A percentile compares a stretch with the other conserved stretches of the same genome.
Conservation (phyloP, 2,888 invertebrate genomes). For the Campoplex capitator region DNA sequence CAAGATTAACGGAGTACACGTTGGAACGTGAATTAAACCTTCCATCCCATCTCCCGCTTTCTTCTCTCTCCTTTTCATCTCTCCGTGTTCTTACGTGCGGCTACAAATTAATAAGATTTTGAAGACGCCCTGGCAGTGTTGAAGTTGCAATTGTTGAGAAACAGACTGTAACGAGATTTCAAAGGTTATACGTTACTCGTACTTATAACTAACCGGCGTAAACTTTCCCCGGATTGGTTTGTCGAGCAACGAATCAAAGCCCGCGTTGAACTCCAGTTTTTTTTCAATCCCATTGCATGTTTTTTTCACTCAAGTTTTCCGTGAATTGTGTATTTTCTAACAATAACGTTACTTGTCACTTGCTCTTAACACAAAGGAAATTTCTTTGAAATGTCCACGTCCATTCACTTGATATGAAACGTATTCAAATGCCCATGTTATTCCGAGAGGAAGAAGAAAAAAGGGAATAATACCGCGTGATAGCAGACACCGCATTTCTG, state of each 20-base stretch:
- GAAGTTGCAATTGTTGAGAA: slow-evolving; percentile 19
- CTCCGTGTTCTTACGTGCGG: slow-evolving; percentile 45
- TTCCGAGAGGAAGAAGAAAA: not conserved
- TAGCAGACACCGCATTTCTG: slow-evolving; percentile 3
- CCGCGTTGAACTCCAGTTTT: not conserved
- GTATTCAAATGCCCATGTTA: not conserved
- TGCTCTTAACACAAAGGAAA: not conserved
- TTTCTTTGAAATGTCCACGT: not conserved
- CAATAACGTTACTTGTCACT: not conserved
- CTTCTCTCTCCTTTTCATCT: slow-evolving; percentile 11
- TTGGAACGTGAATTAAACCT: slow-evolving; percentile 25
- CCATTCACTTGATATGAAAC: not conserved
- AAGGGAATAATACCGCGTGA: not conserved
- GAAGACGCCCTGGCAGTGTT: not conserved
- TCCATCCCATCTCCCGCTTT: not conserved
- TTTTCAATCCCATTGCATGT: not conserved
- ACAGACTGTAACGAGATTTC: slow-evolving; percentile 26
- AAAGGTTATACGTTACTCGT: slow-evolving; percentile 6
- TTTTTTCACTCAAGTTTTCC: not conserved
- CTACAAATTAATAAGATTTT: slow-evolving; percentile 43
- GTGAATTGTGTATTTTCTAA: not conserved
- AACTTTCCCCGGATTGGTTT: not conserved
- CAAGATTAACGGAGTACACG: slow-evolving; percentile 53
- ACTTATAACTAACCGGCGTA: not conserved
- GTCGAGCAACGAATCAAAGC: not conserved